These are phyloP conservation scores for Xenotilapia caudafasciata DNA, from an alignment of 2,113 vertebrate species.

Conservation along the genomic window DNA sequence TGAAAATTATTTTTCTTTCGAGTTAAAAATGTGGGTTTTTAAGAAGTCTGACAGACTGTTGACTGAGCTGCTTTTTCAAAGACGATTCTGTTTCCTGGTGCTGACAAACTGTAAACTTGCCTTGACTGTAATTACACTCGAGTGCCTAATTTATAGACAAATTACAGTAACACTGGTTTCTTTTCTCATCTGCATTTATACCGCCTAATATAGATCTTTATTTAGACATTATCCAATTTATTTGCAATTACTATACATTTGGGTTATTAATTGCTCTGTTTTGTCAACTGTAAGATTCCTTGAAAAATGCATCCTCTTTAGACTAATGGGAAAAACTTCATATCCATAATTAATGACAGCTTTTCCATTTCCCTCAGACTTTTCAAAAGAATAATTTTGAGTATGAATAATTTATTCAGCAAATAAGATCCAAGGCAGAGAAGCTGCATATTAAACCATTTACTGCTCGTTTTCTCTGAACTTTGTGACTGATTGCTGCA, in stretches of 20 bases:
- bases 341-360: conserved; percentile 70
- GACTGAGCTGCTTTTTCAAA: background rate
- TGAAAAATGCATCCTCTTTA: conserved; percentile 58
- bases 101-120: background rate
- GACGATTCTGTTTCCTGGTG: background rate
- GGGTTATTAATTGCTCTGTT: conserved; percentile 59
- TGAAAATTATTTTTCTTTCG: background rate
- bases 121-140: background rate
- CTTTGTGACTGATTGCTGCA: conserved; percentile 3
- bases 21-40: background rate
- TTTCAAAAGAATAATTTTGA: conserved; percentile 64
- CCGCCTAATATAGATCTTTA: conserved; percentile 26
- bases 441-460: conserved; percentile 56
- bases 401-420: conserved; percentile 63
- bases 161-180: conserved; percentile 2
- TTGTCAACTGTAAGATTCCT: conserved; percentile 62
- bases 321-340: conserved; percentile 51
- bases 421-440: conserved; percentile 45
- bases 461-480: conserved; percentile 28
- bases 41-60: background rate
- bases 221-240: conserved; percentile 36
- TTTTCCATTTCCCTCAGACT: conserved; percentile 58
- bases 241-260: conserved; percentile 56
- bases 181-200: conserved; percentile 39
- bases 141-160: background rate